Evolutionary conservation across 2,113 vertebrate species (phyloP).

Genomic region (Trematomus loennbergii): DNA sequence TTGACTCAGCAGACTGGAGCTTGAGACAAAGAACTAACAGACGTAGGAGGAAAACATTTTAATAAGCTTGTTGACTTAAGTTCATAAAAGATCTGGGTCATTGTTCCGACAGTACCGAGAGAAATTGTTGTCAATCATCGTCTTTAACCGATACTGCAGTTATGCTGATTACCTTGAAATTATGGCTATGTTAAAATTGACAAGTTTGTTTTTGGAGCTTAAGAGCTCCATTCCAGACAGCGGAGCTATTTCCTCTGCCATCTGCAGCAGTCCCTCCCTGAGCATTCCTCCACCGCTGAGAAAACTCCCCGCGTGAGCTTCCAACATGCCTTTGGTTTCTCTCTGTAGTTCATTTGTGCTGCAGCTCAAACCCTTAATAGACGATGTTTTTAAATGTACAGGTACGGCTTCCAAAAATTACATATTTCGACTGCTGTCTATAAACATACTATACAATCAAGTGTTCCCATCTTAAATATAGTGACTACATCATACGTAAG

Average conservation of each 20-base stretch:
- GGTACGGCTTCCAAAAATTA: constrained; percentile 51
- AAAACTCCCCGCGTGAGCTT: constrained; percentile 82
- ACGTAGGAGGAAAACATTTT: constrained; percentile 39
- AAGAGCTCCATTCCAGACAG: constrained; percentile 78
- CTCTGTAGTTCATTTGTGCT: constrained; percentile 70
- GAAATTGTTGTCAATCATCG: background rate
- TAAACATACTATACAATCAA: constrained; percentile 65
- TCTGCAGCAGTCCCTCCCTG: constrained; percentile 81
- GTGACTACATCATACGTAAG: constrained; percentile 22
- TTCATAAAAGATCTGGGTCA: constrained; percentile 15
- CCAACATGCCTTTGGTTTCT: constrained; percentile 81
- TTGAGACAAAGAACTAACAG: constrained; percentile 47
- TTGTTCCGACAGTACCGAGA: background rate
- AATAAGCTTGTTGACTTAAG: constrained; percentile 28
- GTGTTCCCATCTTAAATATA: constrained; percentile 54
- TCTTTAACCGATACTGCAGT: constrained; percentile 19
- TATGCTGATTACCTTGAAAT: constrained; percentile 54
- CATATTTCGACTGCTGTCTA: constrained; percentile 47
- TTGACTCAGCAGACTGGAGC: constrained; percentile 54
- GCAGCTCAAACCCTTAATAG: constrained; percentile 55
- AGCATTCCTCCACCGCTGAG: constrained; percentile 85
- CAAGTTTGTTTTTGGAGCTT: constrained; percentile 78
- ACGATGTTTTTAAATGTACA: constrained; percentile 63
- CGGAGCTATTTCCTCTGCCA: constrained; percentile 83
- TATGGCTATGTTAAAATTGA: constrained; percentile 63